Evolutionary conservation across 2,888 invertebrate species (phyloP), one percentile per base, ranked within the genome.

Genomic region (Marasmarcha lunaedactyla): DNA sequence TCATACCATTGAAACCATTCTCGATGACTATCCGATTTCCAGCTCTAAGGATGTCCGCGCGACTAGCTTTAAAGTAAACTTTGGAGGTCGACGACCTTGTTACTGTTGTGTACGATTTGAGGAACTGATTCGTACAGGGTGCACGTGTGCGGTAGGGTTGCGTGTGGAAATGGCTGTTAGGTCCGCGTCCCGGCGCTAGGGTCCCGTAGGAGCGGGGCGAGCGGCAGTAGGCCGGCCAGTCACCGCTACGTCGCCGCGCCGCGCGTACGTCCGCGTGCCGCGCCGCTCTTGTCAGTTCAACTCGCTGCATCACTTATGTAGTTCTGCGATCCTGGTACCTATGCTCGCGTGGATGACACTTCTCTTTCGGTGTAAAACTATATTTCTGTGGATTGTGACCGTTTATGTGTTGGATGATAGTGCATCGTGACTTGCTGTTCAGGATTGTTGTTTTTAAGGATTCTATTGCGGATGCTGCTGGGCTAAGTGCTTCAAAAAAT

Each of bases 141-240:
- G 20, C 20, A 20, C 20, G 20, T 20, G 20, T 20, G 20, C 20
- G 30, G 30, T 30, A 11, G 30, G 30, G 30, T 30, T 30, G 30
- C 30, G 46, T 42, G 40, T 42, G 42, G 41, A 35, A 13, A 14
- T 9, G 26, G 25, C 49, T 55, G 50, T 57, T 52, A 55, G 59
- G 59, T 70, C 72, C 58, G 57, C 55, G 51, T 74, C 73, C 74
- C 71, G 65, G 63, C 63, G 69, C 71, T 20, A 68, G 72, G 78
- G 76, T 78, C 81, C 81, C 76, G 67, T 59, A 71, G 78, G 76
- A 71, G 49, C 58, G 65, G 77, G 79, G 77, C 71, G 64, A 54
- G 78, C 78, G 78, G 72, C 77, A 81, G 57, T 81, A 72, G 60
- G 81, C 63, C 83, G 81, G 83, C 79, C 83, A 83, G 83, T 83